These are phyloP conservation scores for Bombus pascuorum DNA, from an alignment of 1,140 invertebrate genomes.

Conservation along the genomic window DNA sequence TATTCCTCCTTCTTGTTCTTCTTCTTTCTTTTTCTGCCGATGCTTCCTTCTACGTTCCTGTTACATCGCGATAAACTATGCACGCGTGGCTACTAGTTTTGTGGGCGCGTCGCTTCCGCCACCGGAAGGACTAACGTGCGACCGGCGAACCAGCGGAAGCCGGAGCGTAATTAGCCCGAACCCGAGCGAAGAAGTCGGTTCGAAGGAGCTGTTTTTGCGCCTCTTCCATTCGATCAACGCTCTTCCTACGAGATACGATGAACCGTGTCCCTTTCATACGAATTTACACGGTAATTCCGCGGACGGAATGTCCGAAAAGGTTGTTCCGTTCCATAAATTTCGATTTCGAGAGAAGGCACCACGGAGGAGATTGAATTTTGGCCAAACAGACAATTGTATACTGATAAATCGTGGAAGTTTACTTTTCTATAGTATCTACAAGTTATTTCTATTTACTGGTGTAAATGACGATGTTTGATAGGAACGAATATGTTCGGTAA, in stretches of 20 bases:
- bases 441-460: no score
- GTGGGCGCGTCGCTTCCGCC: slow-evolving; percentile 7
- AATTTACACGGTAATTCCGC: neutral
- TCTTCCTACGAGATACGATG: neutral
- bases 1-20: no score
- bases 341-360: neutral
- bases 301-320: neutral
- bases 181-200: neutral
- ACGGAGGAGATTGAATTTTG: neutral
- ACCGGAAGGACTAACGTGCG: slow-evolving; percentile 25
- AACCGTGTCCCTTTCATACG: neutral
- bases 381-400: neutral
- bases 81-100: slow-evolving; percentile 25
- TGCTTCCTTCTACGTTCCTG: slow-evolving; percentile 10
- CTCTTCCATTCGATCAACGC: neutral
- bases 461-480: no score
- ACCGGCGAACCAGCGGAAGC: slow-evolving; percentile 14
- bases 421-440: no score
- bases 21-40: neutral
- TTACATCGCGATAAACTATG: slow-evolving; percentile 33
- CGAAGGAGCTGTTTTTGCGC: neutral
- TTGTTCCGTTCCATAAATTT: neutral
- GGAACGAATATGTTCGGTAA: no score
- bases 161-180: slow-evolving; percentile 14
- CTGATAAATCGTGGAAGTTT: neutral